Conservation (phyloP, 1,140 invertebrate genomes). For the Nasonia vitripennis region DNA sequence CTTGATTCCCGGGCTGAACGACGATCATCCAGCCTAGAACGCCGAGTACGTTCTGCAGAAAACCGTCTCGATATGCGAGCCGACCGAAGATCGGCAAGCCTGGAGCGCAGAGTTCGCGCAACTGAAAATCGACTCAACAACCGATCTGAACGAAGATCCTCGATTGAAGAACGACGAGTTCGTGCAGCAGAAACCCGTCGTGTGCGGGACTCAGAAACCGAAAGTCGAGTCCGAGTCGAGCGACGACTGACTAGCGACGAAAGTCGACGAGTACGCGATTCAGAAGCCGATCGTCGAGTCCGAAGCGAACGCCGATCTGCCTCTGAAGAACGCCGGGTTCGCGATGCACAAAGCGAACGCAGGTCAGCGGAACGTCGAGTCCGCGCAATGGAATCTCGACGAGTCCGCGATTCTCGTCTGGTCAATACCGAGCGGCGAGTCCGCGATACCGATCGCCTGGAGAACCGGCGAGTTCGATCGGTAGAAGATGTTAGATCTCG, state of each 20-base stretch:
- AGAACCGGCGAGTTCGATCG: conserved; percentile 29
- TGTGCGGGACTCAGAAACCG: not conserved
- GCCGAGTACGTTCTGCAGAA: not conserved
- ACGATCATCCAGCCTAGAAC: not conserved
- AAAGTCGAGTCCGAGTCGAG: not conserved
- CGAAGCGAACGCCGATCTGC: not conserved
- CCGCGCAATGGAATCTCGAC: conserved; percentile 7
- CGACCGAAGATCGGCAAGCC: not conserved
- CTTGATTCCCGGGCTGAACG: not conserved
- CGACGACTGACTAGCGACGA: not conserved
- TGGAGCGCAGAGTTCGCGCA: not conserved
- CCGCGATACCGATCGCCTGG: not conserved
- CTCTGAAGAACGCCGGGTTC: conserved; percentile 25
- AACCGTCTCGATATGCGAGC: not conserved
- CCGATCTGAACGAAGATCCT: not conserved
- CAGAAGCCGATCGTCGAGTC: conserved; percentile 11
- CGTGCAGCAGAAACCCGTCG: not conserved
- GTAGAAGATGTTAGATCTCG: not conserved
- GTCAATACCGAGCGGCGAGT: conserved; percentile 31
- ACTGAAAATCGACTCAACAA: not conserved
- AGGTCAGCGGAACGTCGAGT: conserved; percentile 23
- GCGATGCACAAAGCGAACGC: not conserved
- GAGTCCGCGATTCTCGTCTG: conserved; percentile 40
- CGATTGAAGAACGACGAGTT: not conserved
- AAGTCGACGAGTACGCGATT: not conserved